Evolutionary conservation across 2,113 vertebrate species (phyloP), one percentile per base, ranked within the genome.

Genomic region (Mustela lutreola): DNA sequence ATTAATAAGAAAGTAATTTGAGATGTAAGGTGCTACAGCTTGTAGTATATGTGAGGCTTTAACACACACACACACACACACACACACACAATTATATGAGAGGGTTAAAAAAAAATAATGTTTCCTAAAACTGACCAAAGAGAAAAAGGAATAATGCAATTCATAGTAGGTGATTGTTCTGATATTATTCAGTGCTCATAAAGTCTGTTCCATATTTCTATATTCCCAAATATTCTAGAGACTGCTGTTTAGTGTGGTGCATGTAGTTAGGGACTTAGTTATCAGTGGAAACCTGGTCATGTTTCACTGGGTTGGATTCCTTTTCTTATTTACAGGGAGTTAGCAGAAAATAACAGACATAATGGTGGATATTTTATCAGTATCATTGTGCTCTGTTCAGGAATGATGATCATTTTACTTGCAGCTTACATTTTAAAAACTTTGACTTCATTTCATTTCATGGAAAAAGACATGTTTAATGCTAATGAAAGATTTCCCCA

Each of bases 351-450:
- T 58, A 91, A 39, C 39, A 42, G 79, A 28, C 2, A 4, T 84
- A 88, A 26, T 60, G 1, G 24, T 79, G 78, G 6, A 2, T 50
- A 5, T 75, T 75, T 67, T 82, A 87, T 85, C 11, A 50, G 6
- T 42, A n/a, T 83, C 92, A 26, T 21, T 89, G 11, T 89, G 45
- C 60, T 85, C 19, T 86, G 62, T 93, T 89, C 22, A 96, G 67
- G 89, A 92, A 94, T 94, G 10, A 0, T 33, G 39, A 2, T 70
- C 9, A 53, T 96, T 95, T 95, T 87, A 24, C 31, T 93, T 95
- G 4, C 75, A 76, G 33, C 7, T 15, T 86, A 16, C 31, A 62
- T 94, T 96, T 71, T 81, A 28, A 83, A 84, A 94, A 63, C 2
- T n/a, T 92, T 79, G 28, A 82, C 62, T 67, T 11, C 21, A 11